Evolutionary conservation across 2,888 invertebrate genomes (phyloP).

Genomic region (Agrenia bidenticulata): DNA sequence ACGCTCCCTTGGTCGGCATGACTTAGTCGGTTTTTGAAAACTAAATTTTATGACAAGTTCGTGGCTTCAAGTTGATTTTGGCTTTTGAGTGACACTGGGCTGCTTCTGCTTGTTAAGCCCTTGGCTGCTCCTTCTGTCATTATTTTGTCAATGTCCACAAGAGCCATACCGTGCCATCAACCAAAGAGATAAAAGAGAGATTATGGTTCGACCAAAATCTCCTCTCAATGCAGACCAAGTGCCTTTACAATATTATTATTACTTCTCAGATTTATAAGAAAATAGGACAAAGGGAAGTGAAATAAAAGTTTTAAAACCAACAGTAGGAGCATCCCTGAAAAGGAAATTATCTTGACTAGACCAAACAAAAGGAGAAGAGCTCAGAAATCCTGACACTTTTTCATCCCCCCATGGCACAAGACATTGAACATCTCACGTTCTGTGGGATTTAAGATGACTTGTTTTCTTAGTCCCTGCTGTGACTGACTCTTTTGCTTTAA

Average conservation of each 20-base stretch:
- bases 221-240: not conserved
- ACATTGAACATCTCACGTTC: conserved; percentile 25
- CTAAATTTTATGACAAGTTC: conserved; percentile 18
- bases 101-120: not conserved
- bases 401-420: conserved; percentile 13
- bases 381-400: conserved; percentile 15
- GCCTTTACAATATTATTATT: conserved; percentile 2
- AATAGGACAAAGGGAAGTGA: conserved; percentile 2
- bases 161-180: conserved; percentile 6
- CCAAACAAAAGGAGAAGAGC: conserved; percentile 13
- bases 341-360: conserved; percentile 19
- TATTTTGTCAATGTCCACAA: conserved; percentile 19
- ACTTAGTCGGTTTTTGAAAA: conserved; percentile 7
- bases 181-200: conserved; percentile 20
- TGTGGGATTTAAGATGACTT: conserved; percentile 19
- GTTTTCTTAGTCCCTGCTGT: conserved; percentile 22
- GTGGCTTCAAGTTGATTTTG: conserved; percentile 10
- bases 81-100: conserved; percentile 16
- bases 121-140: conserved; percentile 17
- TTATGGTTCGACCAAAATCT: conserved; percentile 17
- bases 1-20: conserved; percentile 3
- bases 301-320: conserved; percentile 15
- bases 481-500: conserved; percentile 15
- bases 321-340: conserved; percentile 19
- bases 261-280: conserved; percentile 12